These are phyloP conservation scores for Gymnothorax javanicus DNA, from an alignment of 2,797 vertebrate species.

Conservation along the genomic window DNA sequence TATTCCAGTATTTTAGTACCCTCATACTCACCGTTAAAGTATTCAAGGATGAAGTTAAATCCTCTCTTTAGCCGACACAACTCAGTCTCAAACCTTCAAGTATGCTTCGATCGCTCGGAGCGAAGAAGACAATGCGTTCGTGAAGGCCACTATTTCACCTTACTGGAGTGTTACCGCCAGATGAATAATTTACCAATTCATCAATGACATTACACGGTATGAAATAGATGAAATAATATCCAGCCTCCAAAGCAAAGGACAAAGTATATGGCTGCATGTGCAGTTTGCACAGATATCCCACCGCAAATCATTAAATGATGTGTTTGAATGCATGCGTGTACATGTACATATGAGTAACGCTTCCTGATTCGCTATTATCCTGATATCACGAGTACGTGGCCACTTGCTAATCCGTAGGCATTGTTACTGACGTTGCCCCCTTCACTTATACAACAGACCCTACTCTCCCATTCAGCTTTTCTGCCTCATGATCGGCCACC, in stretches of 20 bases:
- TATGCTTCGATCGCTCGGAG: too few relatives aligned
- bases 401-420: too few relatives aligned
- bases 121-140: too few relatives aligned
- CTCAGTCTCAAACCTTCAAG: background rate
- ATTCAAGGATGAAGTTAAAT: too few relatives aligned
- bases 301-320: background rate
- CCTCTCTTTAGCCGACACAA: too few relatives aligned
- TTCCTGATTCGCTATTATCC: background rate
- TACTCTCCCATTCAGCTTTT: too few relatives aligned
- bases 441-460: too few relatives aligned
- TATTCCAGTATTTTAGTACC: too few relatives aligned
- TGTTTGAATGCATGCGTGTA: background rate
- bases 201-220: background rate
- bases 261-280: background rate
- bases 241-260: background rate
- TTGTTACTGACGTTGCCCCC: too few relatives aligned
- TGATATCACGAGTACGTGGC: too few relatives aligned
- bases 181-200: background rate
- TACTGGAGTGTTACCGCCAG: background rate
- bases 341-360: background rate
- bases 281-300: background rate
- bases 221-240: background rate
- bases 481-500: too few relatives aligned
- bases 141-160: background rate
- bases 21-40: too few relatives aligned